Conservation (phyloP, 2,888 invertebrate species). For the Chloroclysta siterata region DNA sequence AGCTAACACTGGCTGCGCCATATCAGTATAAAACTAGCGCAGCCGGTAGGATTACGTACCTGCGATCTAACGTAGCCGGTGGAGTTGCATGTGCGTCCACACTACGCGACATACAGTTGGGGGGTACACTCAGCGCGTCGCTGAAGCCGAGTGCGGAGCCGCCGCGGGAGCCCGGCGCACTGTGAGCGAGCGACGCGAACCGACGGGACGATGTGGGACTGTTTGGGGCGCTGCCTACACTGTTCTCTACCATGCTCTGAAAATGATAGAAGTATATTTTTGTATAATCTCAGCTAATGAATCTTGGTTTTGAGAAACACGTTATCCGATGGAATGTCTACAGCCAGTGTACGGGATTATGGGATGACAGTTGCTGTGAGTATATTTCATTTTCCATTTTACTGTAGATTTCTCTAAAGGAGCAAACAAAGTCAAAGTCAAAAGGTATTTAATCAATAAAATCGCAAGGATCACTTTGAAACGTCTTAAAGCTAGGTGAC, state of each 20-base stretch:
- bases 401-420: too few species aligned
- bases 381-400: too few species aligned
- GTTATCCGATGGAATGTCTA: too few species aligned
- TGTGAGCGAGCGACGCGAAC: slow-evolving; percentile 67
- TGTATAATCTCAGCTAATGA: too few species aligned
- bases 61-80: slow-evolving; percentile 82
- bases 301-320: too few species aligned
- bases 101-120: slow-evolving; percentile 82
- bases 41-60: slow-evolving; percentile 42
- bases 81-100: slow-evolving; percentile 74
- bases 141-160: slow-evolving; percentile 76
- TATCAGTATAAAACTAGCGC: slow-evolving; percentile 4
- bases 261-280: not conserved
- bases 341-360: too few species aligned
- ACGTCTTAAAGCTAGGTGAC: too few species aligned
- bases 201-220: slow-evolving; percentile 70
- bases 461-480: too few species aligned
- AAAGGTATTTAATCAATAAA: too few species aligned
- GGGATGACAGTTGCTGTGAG: too few species aligned
- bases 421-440: too few species aligned
- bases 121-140: slow-evolving; percentile 60
- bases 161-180: slow-evolving; percentile 67
- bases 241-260: slow-evolving; percentile 77
- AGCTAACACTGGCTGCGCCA: slow-evolving; percentile 7
- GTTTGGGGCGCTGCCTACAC: slow-evolving; percentile 87